phyloP scores from a whole-genome alignment of 1,140 invertebrate species.

The Penaeus indicus region DNA sequence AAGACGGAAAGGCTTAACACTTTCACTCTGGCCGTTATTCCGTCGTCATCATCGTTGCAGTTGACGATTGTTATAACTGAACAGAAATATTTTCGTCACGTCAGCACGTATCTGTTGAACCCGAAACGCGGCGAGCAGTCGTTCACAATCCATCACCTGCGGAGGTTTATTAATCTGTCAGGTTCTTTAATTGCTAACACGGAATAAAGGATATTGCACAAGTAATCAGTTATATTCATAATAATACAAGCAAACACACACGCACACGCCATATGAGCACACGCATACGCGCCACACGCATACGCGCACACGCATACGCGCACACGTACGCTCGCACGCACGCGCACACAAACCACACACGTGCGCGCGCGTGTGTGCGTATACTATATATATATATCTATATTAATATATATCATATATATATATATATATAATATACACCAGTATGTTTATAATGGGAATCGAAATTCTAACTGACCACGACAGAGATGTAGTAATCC shows the following conservation, averaged over 20 bases:
- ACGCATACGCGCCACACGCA: too few relatives aligned
- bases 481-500: slow-evolving; percentile 63
- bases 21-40: slow-evolving; percentile 62
- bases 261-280: too few relatives aligned
- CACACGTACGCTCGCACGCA: neutral
- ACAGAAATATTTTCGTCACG: slow-evolving; percentile 59
- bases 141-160: slow-evolving; percentile 65
- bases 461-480: slow-evolving; percentile 43
- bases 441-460: neutral
- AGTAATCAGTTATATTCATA: too few relatives aligned
- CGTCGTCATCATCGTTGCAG: slow-evolving; percentile 61
- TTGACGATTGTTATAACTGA: slow-evolving; percentile 52
- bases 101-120: neutral
- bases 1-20: neutral
- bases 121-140: slow-evolving; percentile 60
- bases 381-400: too few relatives aligned
- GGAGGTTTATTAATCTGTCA: neutral
- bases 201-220: too few relatives aligned
- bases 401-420: too few relatives aligned
- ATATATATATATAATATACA: slow-evolving; percentile 21
- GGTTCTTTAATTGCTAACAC: too few relatives aligned
- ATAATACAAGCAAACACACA: too few relatives aligned
- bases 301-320: neutral
- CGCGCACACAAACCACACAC: too few relatives aligned
- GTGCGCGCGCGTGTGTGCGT: too few relatives aligned